phyloP scores from a whole-genome alignment of 2,888 invertebrate genomes.

The Mystacides longicornis region DNA sequence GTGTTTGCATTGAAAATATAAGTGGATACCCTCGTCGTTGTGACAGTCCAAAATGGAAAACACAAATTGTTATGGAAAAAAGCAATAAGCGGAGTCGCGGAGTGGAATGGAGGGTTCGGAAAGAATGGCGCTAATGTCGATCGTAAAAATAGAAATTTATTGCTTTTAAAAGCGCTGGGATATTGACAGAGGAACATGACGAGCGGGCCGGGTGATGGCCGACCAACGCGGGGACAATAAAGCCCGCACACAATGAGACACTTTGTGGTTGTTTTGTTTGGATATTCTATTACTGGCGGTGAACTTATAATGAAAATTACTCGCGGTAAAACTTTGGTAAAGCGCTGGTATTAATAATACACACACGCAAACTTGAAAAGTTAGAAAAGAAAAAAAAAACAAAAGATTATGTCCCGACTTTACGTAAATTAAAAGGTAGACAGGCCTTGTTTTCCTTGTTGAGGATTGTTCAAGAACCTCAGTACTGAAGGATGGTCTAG shows the following conservation, averaged over 20 bases:
- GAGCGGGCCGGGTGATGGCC: conserved; percentile 11
- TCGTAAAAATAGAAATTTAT: conserved; percentile 16
- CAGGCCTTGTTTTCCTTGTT: too few species aligned
- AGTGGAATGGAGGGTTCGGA: background rate
- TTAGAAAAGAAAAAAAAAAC: too few species aligned
- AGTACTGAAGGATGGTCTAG: too few species aligned
- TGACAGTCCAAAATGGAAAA: background rate
- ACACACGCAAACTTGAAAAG: too few species aligned
- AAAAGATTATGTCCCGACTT: too few species aligned
- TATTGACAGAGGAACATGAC: conserved; percentile 14
- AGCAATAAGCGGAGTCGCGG: background rate
- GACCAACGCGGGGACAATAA: background rate
- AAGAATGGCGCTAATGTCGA: conserved; percentile 9
- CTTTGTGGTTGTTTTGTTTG: background rate
- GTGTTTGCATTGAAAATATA: background rate
- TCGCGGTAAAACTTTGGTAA: too few species aligned
- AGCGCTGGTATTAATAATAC: too few species aligned
- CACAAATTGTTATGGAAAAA: conserved; percentile 12
- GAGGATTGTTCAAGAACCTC: too few species aligned
- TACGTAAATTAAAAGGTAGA: too few species aligned
- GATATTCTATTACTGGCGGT: background rate
- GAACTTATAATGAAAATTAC: too few species aligned
- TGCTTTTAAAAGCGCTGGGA: conserved; percentile 14
- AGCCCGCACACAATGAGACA: background rate
- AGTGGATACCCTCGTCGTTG: background rate